A percentile compares a stretch with the other conserved stretches of the same genome.
phyloP scores from a whole-genome alignment of 2,797 vertebrate genomes.

The Syngnathus acus region DNA sequence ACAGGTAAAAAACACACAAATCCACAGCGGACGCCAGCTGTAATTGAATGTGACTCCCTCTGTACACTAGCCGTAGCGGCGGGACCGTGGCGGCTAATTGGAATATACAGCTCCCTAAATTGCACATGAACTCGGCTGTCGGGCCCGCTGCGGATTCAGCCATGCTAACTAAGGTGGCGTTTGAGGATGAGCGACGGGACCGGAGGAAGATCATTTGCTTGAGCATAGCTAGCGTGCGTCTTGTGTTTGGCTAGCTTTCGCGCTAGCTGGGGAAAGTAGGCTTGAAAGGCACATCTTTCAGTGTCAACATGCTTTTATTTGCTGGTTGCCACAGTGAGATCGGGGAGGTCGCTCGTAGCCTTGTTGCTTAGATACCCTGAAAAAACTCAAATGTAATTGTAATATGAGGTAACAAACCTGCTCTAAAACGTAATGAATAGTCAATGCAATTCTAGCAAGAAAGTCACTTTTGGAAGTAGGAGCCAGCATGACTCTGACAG shows the following conservation, averaged over 20 bases:
- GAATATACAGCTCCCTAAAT: slow-evolving; percentile 65
- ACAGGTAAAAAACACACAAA: slow-evolving; percentile 60
- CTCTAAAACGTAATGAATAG: too few relatives aligned
- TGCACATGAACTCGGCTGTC: slow-evolving; percentile 48
- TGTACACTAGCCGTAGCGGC: slow-evolving; percentile 59
- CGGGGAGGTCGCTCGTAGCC: too few relatives aligned
- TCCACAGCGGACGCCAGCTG: slow-evolving; percentile 52
- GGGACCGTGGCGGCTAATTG: slow-evolving; percentile 62
- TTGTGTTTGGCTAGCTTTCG: not conserved
- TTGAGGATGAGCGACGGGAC: slow-evolving; percentile 49
- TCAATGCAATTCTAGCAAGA: too few relatives aligned
- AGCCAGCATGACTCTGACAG: not conserved
- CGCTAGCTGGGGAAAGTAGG: not conserved
- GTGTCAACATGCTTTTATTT: too few relatives aligned
- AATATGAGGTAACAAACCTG: too few relatives aligned
- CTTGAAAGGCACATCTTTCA: too few relatives aligned
- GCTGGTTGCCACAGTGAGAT: too few relatives aligned
- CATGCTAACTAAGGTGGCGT: slow-evolving; percentile 39
- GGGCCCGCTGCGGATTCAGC: slow-evolving; percentile 37
- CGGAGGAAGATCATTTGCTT: slow-evolving; percentile 12
- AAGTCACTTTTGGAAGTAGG: not conserved
- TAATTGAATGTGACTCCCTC: slow-evolving; percentile 70
- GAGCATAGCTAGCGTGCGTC: not conserved
- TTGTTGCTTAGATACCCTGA: too few relatives aligned
- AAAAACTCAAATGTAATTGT: too few relatives aligned